These are phyloP conservation scores for Orthonychiurus folsomi DNA, from an alignment of 2,888 invertebrate species.

Conservation along the genomic window DNA sequence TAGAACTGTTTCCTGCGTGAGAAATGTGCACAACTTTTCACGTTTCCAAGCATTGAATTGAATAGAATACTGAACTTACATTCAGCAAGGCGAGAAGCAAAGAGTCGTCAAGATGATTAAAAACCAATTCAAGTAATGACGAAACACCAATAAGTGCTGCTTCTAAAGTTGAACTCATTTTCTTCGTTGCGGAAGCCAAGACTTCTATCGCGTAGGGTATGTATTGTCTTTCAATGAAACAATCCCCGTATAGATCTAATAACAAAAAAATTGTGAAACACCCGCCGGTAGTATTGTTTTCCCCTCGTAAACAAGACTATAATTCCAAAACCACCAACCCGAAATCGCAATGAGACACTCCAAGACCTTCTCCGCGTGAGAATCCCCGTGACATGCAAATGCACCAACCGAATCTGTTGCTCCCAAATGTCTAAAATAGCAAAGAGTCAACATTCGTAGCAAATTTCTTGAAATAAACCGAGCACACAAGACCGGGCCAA, in stretches of 20 bases:
- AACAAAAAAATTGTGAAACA: background rate
- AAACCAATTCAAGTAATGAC: slow-evolving; percentile 28
- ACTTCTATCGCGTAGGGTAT: slow-evolving; percentile 36
- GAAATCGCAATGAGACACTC: slow-evolving; percentile 82
- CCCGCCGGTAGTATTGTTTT: too few relatives aligned
- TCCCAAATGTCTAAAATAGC: slow-evolving; percentile 72
- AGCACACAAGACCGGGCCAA: slow-evolving; percentile 89
- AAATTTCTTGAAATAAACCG: slow-evolving; percentile 82
- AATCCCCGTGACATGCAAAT: slow-evolving; percentile 60
- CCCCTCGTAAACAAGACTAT: background rate
- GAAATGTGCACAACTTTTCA: background rate
- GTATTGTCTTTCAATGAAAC: slow-evolving; percentile 38
- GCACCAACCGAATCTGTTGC: slow-evolving; percentile 42
- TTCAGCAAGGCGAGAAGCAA: slow-evolving; percentile 32
- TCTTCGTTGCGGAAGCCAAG: slow-evolving; percentile 28
- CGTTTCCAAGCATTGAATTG: slow-evolving; percentile 35
- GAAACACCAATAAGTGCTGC: slow-evolving; percentile 35
- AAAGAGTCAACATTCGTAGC: slow-evolving; percentile 83
- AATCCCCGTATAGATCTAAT: slow-evolving; percentile 39
- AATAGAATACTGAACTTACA: slow-evolving; percentile 12
- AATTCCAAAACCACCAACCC: slow-evolving; percentile 48
- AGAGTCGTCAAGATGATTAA: slow-evolving; percentile 33
- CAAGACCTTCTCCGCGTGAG: slow-evolving; percentile 74
- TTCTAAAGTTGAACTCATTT: slow-evolving; percentile 32
- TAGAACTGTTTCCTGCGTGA: slow-evolving; percentile 69